These are phyloP conservation scores for Oncorhynchus masou DNA, from an alignment of 2,113 vertebrate genomes.

Conservation along the genomic window DNA sequence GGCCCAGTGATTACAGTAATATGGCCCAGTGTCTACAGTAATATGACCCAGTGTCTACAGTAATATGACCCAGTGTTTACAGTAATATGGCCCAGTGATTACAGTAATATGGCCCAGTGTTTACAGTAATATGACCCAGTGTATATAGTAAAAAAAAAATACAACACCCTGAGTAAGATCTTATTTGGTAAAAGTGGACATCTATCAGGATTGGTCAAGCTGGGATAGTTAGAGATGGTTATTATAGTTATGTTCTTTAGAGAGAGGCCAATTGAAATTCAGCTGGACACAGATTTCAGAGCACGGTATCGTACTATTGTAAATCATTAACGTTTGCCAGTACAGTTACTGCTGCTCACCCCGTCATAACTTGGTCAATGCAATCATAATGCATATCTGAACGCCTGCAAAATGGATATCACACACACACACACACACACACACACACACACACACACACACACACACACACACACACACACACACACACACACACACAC, in stretches of 20 bases:
- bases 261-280: slow-evolving; percentile 13
- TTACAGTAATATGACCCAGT: no score
- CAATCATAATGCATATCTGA: slow-evolving; percentile 55
- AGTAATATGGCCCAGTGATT: no score
- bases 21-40: no score
- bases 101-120: no score
- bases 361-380: slow-evolving; percentile 38
- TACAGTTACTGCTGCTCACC: slow-evolving; percentile 7
- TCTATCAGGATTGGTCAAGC: not conserved
- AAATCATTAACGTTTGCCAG: not conserved
- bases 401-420: slow-evolving; percentile 50
- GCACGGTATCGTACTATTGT: not conserved
- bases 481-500: no score
- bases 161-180: not conserved
- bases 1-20: no score
- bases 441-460: no score
- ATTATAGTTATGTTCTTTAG: slow-evolving; percentile 12
- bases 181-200: not conserved
- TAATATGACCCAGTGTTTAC: no score
- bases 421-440: no score
- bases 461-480: no score
- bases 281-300: slow-evolving; percentile 22
- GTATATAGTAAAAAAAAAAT: no score
- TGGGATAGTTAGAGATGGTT: not conserved
- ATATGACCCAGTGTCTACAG: no score